Evolutionary conservation across 1,140 invertebrate genomes (phyloP).

Genomic region (Nebria ingens): DNA sequence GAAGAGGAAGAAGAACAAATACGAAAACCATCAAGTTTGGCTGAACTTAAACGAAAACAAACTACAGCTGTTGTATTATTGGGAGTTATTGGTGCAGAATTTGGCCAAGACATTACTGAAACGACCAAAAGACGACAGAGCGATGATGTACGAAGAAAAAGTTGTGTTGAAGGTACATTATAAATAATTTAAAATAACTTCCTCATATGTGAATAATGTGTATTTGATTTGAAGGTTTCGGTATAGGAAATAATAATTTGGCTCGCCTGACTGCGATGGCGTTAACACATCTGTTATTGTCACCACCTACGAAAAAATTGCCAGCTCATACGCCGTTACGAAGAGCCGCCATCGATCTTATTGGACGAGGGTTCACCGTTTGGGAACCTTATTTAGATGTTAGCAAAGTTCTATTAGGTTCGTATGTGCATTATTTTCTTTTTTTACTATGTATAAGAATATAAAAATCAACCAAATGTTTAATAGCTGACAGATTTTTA

Average conservation of each 20-base stretch:
- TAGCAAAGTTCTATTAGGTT: slow-evolving; percentile 75
- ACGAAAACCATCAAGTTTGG: slow-evolving; percentile 69
- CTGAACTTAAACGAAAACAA: slow-evolving; percentile 87
- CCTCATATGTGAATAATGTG: background rate
- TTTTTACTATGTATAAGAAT: no score
- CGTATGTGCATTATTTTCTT: no score
- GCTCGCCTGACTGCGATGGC: slow-evolving; percentile 88
- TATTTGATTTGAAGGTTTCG: slow-evolving; percentile 23
- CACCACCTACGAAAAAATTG: slow-evolving; percentile 67
- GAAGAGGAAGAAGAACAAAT: slow-evolving; percentile 73
- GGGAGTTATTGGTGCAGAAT: slow-evolving; percentile 96
- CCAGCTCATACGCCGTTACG: slow-evolving; percentile 83
- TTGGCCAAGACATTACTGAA: slow-evolving; percentile 80
- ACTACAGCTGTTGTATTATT: slow-evolving; percentile 93
- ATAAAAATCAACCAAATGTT: no score
- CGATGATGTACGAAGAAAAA: slow-evolving; percentile 57
- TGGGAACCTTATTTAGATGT: slow-evolving; percentile 99
- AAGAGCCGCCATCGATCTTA: slow-evolving; percentile 91
- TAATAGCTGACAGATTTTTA: background rate
- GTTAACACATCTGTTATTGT: slow-evolving; percentile 84
- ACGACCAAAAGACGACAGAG: slow-evolving; percentile 42
- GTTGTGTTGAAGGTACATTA: slow-evolving; percentile 63
- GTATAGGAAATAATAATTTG: slow-evolving; percentile 78
- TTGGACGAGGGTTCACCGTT: slow-evolving; percentile 92
- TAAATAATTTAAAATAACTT: background rate